Evolutionary conservation across 2,888 invertebrate genomes (phyloP).

Genomic region (Helleia helle): DNA sequence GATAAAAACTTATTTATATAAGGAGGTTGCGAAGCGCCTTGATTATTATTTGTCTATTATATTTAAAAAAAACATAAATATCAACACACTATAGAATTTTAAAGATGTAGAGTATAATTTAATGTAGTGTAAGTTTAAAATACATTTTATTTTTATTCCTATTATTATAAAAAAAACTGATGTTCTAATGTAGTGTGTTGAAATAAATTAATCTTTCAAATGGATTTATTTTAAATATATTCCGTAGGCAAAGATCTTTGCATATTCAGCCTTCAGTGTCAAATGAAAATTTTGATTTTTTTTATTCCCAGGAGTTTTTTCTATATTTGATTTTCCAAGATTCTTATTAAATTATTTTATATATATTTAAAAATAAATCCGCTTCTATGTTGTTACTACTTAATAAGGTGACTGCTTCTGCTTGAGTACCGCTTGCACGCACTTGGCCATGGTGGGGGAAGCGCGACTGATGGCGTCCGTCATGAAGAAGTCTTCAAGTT

Average conservation of each 20-base stretch:
- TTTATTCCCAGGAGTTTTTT: too few species aligned
- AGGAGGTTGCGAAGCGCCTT: background rate
- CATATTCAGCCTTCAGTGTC: too few species aligned
- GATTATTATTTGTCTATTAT: background rate
- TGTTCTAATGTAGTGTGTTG: background rate
- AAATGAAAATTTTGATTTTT: too few species aligned
- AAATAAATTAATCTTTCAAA: background rate
- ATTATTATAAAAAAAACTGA: too few species aligned
- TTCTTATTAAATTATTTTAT: too few species aligned
- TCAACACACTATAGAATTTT: too few species aligned
- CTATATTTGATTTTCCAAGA: too few species aligned
- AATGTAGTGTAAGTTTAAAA: too few species aligned
- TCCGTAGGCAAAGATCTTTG: too few species aligned
- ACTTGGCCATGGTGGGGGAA: constrained; percentile 99
- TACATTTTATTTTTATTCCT: too few species aligned
- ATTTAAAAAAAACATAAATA: constrained; percentile 24
- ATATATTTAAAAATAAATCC: background rate
- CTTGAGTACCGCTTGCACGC: constrained; percentile 91
- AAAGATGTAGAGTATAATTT: too few species aligned
- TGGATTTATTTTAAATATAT: background rate
- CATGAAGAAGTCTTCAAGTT: constrained; percentile 92
- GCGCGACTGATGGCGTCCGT: constrained; percentile 97
- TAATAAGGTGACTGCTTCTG: constrained; percentile 70
- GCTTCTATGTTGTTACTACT: constrained; percentile 14
- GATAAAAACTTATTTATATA: background rate